Percentiles rank a stretch among this genome's conserved stretches.
Evolutionary conservation across 2,797 vertebrate species (phyloP).

Genomic region (Sebastes vulpes): DNA sequence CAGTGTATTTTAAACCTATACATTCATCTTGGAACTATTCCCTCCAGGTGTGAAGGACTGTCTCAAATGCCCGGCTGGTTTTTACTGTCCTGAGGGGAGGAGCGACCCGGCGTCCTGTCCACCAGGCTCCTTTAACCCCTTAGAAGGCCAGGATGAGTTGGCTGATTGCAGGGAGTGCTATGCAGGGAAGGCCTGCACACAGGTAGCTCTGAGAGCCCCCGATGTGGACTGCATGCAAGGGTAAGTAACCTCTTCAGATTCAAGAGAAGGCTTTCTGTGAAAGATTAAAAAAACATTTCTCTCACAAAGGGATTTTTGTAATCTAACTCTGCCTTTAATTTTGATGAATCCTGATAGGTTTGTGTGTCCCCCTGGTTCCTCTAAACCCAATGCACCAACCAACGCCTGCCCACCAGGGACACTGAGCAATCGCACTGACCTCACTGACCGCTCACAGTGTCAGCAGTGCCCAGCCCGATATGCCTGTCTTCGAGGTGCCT

Average conservation of each 20-base stretch:
- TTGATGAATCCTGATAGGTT: conserved; percentile 67
- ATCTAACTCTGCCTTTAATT: neutral
- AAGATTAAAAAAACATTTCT: neutral
- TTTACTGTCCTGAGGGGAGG: conserved; percentile 88
- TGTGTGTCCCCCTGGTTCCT: conserved; percentile 88
- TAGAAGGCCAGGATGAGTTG: conserved; percentile 88
- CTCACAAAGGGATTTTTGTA: neutral
- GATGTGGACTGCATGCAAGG: conserved; percentile 88
- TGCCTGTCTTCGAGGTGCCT: conserved; percentile 87
- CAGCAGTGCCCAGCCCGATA: conserved; percentile 87
- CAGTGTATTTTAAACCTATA: neutral
- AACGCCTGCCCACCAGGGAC: conserved; percentile 90
- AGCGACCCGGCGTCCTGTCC: conserved; percentile 86
- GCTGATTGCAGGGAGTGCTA: conserved; percentile 87
- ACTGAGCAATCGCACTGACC: conserved; percentile 81
- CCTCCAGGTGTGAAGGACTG: conserved; percentile 86
- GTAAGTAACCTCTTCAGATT: conserved; percentile 66
- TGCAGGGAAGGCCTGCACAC: conserved; percentile 90
- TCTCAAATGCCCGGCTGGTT: conserved; percentile 88
- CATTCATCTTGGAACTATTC: neutral
- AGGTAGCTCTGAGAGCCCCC: conserved; percentile 86
- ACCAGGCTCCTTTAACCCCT: conserved; percentile 86
- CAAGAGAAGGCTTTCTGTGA: neutral
- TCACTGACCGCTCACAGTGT: conserved; percentile 91
- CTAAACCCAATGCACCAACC: conserved; percentile 83